phyloP scores from a whole-genome alignment of 2,113 vertebrate genomes.

The Chroicocephalus ridibundus region DNA sequence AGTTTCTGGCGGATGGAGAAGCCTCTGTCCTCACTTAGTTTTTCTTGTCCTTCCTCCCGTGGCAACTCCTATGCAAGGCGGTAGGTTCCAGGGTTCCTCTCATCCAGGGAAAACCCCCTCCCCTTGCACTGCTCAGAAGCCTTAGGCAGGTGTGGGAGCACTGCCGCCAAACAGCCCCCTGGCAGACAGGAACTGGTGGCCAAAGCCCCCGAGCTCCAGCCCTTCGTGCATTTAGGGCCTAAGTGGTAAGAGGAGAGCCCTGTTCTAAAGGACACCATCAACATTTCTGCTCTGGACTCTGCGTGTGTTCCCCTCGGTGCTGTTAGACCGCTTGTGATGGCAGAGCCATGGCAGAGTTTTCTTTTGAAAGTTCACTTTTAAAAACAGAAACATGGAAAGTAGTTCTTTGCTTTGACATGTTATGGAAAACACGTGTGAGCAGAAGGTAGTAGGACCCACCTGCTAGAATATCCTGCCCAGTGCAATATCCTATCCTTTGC shows the following conservation, averaged over 20 bases:
- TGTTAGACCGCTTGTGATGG: background rate
- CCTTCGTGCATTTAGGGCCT: background rate
- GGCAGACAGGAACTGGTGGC: background rate
- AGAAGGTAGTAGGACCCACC: background rate
- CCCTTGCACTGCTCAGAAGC: background rate
- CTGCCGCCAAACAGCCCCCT: background rate
- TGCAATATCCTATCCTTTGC: background rate
- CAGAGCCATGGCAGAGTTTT: background rate
- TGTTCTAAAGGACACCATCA: background rate
- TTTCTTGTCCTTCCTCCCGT: background rate
- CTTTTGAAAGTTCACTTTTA: background rate
- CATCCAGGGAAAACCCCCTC: background rate
- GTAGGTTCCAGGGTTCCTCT: background rate
- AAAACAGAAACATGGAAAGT: background rate
- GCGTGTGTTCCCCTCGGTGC: accelerated
- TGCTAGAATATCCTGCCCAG: background rate
- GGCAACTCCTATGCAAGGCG: background rate
- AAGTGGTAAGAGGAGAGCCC: background rate
- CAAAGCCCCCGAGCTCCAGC: background rate
- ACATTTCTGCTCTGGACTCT: background rate
- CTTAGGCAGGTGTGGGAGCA: background rate
- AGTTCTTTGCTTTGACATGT: background rate
- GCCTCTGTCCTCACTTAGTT: background rate
- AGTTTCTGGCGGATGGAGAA: background rate
- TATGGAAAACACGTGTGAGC: background rate